Evolutionary conservation across 2,888 invertebrate species (phyloP), one percentile per base, ranked within the genome.

Genomic region (Amphipoea lucens): DNA sequence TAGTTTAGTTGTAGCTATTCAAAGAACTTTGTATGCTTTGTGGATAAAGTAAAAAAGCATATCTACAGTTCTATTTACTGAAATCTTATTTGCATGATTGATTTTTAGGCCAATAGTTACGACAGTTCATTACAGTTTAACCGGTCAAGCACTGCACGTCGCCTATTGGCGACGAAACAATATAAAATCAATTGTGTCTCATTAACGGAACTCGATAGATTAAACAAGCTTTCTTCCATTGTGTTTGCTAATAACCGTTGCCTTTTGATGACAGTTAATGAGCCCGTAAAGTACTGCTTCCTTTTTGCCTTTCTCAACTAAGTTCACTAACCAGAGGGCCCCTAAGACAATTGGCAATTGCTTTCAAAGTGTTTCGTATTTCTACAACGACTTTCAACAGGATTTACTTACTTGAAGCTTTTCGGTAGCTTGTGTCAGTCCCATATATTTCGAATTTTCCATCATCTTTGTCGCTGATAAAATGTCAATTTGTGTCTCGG

Each of bases 91-190:
- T 4, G 76, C 66, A 67, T 67, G 42, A 62, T 67, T 76, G 36
- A 12, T 54, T 76, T 76, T 82, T 5, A 60, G 42, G 20, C 11
- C 36, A 67, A 79, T 12, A n/a, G 29, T 66, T n/a, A n/a, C 17
- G 7, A 79, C 45, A 83, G 12, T 75, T 68, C n/a, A n/a, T 74
- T 12, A 67, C 75, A 23, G n/a, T 78, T 78, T n/a, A 29, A 29
- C 29, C 29, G 29, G 29, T 29, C 29, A 29, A 29, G 29, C 29
- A 29, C 29, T 1, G 29, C 29, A 1, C 29, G 29, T 29, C 29
- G 29, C 29, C 29, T 29, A 29, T 29, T 29, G 29, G 29, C 29
- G 29, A 29, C 29, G 29, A 29, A 29, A 29, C 29, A 29, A 0
- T 29, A 29, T 0, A 29, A 29, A 29, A 29, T 29, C 29, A 29